Evolutionary conservation across 1,140 invertebrate species (phyloP), one percentile per base, ranked within the genome.

Genomic region (Megalonaias nervosa): DNA sequence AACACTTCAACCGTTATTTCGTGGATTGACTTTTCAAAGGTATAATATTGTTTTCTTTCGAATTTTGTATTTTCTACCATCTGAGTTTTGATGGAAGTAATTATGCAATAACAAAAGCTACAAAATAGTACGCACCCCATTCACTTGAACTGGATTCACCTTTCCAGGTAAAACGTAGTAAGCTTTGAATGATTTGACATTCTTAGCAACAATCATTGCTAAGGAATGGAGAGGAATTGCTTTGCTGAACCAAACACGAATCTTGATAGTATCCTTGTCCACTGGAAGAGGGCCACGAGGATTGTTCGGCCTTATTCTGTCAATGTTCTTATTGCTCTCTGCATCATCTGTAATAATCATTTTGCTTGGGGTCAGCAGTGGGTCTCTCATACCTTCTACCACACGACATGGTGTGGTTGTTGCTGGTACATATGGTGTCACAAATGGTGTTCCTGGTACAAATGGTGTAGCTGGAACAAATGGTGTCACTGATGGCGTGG

Each of bases 351-450:
- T 26, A 59, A 48, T 57, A 1, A 76, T 76, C 38, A 64, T 69
- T 19, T 70, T 70, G 31, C 66, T 70, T 65, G 67, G 67, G 15
- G 70, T 76, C 23, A 23, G 70, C 16, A 59, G 48, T 19, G 67
- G 67, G 9, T 76, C 67, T 26, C 59, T 58, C 74, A 76, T 76
- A 61, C 74, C 74, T 26, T 76, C 67, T 1, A 74, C 58, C 11
- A 74, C 23, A 56, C 31, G 58, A 60, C 73, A 74, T 11, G 48
- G 19, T 5, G 73, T 74, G 58, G 65, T 57, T 55, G 23, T 62
- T 19, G 11, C 23, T 48, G 38, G 38, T 1, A 48, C 4, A 48
- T 9, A 48, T 48, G 38, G 38, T 48, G 38, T 48, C 11, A 48
- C 38, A 6, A 48, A 9, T 48, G 38, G 38, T 9, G 38, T 48